phyloP scores from a whole-genome alignment of 2,888 invertebrate genomes.

The Nesidiocoris tenuis region DNA sequence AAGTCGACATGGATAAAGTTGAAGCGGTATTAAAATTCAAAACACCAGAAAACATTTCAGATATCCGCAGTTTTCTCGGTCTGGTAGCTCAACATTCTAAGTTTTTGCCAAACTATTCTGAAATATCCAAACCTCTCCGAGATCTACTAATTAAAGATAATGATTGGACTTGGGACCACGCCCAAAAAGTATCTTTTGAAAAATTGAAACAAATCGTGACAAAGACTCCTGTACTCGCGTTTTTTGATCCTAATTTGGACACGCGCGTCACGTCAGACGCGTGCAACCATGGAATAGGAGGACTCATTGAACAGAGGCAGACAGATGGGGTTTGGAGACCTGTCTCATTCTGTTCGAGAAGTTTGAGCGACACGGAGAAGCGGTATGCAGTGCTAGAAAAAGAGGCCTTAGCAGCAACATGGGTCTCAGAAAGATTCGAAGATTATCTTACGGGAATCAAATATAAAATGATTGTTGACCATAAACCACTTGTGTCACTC shows the following conservation, averaged over 20 bases:
- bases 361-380: conserved; percentile 12
- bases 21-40: conserved; percentile 36
- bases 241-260: conserved; percentile 16
- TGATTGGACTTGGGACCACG: conserved; percentile 36
- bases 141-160: conserved; percentile 32
- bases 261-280: conserved; percentile 27
- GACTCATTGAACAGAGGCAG: conserved; percentile 30
- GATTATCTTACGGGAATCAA: conserved; percentile 11
- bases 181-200: conserved; percentile 40
- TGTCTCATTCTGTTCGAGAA: conserved; percentile 21
- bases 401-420: conserved; percentile 32
- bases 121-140: conserved; percentile 37
- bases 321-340: conserved; percentile 17
- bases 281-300: conserved; percentile 23
- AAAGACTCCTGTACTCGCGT: conserved; percentile 12
- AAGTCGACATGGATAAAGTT: conserved; percentile 39
- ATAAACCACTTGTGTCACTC: conserved; percentile 24
- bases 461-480: conserved; percentile 29
- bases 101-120: conserved; percentile 37
- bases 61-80: conserved; percentile 41
- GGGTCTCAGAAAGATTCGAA: conserved; percentile 27
- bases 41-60: conserved; percentile 35
- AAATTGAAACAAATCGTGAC: conserved; percentile 36
- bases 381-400: conserved; percentile 40
- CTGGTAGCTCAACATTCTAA: conserved; percentile 30